Conservation (phyloP, 2,113 vertebrate species). For the Bos taurus region DNA sequence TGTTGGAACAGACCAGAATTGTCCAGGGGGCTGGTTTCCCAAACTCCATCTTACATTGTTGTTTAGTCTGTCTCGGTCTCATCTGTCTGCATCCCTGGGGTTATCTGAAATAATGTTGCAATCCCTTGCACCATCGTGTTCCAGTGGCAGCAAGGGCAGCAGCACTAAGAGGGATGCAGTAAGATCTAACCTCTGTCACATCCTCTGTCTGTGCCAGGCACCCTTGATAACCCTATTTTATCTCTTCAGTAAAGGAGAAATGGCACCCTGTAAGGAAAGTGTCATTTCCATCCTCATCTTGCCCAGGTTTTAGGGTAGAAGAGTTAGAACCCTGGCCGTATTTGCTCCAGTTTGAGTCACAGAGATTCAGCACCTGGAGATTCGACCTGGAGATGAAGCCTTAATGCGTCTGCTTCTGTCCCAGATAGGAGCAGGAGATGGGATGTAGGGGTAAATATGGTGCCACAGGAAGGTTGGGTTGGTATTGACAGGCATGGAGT, state of each 20-base stretch:
- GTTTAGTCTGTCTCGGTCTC: not conserved
- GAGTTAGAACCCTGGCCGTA: not conserved
- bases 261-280: not conserved
- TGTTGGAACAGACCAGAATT: not conserved
- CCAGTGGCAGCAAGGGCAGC: not conserved
- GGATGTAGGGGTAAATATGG: fast-evolving
- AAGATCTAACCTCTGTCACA: not conserved
- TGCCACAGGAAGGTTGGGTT: not conserved
- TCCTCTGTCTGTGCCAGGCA: not conserved
- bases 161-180: too few species aligned
- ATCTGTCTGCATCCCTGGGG: not conserved
- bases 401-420: not conserved
- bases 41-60: not conserved
- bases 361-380: not conserved
- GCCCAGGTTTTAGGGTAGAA: not conserved
- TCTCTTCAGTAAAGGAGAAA: not conserved
- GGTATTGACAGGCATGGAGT: not conserved
- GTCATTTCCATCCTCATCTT: not conserved
- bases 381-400: not conserved
- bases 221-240: not conserved
- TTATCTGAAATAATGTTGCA: not conserved
- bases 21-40: not conserved
- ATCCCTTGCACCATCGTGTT: not conserved
- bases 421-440: not conserved
- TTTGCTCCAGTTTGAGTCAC: not conserved